Evolutionary conservation across 2,888 invertebrate genomes (phyloP).

Genomic region (Mesoligia furuncula): DNA sequence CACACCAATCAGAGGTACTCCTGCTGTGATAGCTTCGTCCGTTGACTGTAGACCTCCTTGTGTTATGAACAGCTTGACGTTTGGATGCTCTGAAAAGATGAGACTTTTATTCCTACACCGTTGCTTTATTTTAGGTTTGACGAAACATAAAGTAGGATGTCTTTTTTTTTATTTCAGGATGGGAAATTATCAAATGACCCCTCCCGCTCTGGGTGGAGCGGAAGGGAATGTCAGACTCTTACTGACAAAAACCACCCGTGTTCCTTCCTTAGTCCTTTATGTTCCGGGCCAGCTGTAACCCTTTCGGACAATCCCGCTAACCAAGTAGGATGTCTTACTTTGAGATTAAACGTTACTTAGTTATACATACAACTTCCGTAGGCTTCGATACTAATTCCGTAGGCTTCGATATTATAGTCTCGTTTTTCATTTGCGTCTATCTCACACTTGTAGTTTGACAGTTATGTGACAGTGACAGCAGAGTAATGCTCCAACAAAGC

Average conservation of each 20-base stretch:
- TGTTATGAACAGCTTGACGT: conserved; percentile 84
- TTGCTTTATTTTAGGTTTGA: not conserved
- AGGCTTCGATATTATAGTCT: no score
- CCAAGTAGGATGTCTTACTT: no score
- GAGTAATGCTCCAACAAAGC: not conserved
- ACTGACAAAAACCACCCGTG: no score
- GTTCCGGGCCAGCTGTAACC: no score
- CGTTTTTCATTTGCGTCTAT: not conserved
- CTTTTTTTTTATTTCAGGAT: no score
- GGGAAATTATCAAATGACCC: no score
- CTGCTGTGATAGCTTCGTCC: conserved; percentile 81
- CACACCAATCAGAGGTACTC: conserved; percentile 81
- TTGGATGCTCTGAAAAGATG: conserved; percentile 77
- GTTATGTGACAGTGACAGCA: not conserved
- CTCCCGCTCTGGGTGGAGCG: no score
- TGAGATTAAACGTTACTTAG: not conserved
- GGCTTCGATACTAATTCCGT: not conserved
- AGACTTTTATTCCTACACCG: not conserved
- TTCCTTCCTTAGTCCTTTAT: no score
- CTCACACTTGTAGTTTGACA: not conserved
- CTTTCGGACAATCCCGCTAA: no score
- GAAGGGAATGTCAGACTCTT: no score
- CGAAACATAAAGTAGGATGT: not conserved
- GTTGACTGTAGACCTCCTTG: conserved; percentile 86
- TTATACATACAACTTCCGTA: not conserved